Evolutionary conservation across 2,888 invertebrate genomes (phyloP), one percentile per base, ranked within the genome.

Genomic region (Ypsolopha sequella): DNA sequence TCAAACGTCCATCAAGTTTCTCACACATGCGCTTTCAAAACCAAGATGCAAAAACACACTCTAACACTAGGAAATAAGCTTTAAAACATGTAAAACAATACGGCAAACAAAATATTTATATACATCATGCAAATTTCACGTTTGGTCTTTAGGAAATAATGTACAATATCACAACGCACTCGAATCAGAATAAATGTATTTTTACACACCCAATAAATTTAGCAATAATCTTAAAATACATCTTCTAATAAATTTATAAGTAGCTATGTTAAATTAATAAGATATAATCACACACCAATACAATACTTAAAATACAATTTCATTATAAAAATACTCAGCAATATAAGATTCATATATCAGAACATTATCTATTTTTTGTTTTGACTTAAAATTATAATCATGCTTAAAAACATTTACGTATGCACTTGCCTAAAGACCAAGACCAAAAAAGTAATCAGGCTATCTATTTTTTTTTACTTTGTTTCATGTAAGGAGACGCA

Each of bases 161-260:
- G 57, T 66, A 74, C 60, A 76, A 62, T 70, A 58, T 66, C 50
- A 66, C 61, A 68, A 69, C 10, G 43, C 62, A 67, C 58, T 65
- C 53, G 63, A 60, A 24, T 49, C 52, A 41, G 13, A 52, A 52
- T 47, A 54, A 55, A 62, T 76, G 73, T 76, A 67, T 62, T 67
- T 62, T 56, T 71, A 68, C 77, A 76, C 76, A 84, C 86, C 86
- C 86, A 87, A 87, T 87, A 87, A 86, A 87, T 86, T 87, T 85
- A 87, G 82, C 81, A 72, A 69, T 73, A 63, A 60, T 65, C 80
- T 80, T 81, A 80, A 73, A 73, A 73, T 45, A 44, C 45, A 24
- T 49, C 7, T 0, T 47, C 44, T 53, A 54, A 48, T 24, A 4
- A 24, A 24, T 44, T 10, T 50, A 35, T 46, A 43, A 33, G 50